Evolutionary conservation across 2,797 vertebrate genomes (phyloP).

Genomic region (Lacerta bilineata): DNA sequence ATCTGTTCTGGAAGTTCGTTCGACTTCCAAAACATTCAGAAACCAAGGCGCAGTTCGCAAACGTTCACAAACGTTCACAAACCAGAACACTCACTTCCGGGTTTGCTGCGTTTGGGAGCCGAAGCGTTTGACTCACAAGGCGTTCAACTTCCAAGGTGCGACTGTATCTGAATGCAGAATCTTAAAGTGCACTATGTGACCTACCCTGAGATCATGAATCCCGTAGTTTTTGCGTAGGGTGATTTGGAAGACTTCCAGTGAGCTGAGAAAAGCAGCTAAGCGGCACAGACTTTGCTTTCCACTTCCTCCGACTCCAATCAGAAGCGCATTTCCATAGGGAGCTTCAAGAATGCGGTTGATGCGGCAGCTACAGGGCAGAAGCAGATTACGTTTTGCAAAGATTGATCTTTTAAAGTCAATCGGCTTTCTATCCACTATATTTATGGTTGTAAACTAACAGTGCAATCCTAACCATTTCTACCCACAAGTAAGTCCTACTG

Average conservation of each 20-base stretch:
- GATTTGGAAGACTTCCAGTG: constrained; percentile 85
- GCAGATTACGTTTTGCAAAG: neutral
- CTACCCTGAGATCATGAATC: constrained; percentile 83
- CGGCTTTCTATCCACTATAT: constrained; percentile 34
- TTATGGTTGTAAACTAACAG: neutral
- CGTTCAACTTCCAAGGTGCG: too few species aligned
- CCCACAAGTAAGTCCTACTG: too few species aligned
- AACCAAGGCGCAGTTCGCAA: too few species aligned
- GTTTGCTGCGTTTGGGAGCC: too few species aligned
- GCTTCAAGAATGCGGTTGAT: constrained; percentile 85
- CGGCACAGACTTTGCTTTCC: constrained; percentile 85
- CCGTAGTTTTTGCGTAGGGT: constrained; percentile 82
- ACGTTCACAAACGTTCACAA: too few species aligned
- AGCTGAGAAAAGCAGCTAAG: constrained; percentile 82
- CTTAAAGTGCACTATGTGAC: neutral
- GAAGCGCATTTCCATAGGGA: constrained; percentile 82
- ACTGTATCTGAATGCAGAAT: neutral
- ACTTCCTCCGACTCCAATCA: constrained; percentile 82
- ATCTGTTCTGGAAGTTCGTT: too few species aligned
- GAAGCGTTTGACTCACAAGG: too few species aligned
- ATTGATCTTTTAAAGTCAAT: neutral
- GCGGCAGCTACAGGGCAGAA: constrained; percentile 77
- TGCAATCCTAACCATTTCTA: neutral
- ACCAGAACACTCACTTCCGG: too few species aligned
- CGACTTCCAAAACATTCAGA: too few species aligned